Conservation (phyloP, 2,888 invertebrate genomes). For the Amitus sp. region DNA sequence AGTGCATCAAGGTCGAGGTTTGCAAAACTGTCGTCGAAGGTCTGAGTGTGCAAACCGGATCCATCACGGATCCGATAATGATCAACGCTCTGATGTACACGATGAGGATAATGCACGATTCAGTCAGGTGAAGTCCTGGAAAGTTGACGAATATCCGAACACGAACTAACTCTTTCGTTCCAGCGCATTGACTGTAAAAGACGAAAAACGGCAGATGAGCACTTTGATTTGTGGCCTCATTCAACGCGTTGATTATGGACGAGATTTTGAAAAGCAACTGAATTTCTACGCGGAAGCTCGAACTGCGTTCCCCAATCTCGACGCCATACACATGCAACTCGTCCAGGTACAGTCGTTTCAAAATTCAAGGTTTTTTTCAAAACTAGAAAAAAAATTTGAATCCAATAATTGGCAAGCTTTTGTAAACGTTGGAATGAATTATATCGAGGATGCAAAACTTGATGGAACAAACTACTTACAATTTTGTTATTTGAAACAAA, state of each 20-base stretch:
- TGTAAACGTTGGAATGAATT: no score
- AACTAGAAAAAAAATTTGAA: no score
- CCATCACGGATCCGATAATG: constrained; percentile 83
- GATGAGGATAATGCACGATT: constrained; percentile 90
- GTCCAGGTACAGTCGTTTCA: constrained; percentile 74
- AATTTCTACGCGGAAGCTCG: constrained; percentile 94
- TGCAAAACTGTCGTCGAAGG: constrained; percentile 84
- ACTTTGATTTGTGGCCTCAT: constrained; percentile 84
- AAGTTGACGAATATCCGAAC: constrained; percentile 1
- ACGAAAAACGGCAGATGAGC: constrained; percentile 88
- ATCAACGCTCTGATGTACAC: constrained; percentile 90
- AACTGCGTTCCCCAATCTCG: constrained; percentile 89
- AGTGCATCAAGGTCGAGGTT: constrained; percentile 82
- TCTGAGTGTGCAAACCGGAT: constrained; percentile 68
- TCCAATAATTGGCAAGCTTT: no score
- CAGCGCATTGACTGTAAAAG: constrained; percentile 91
- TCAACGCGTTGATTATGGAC: constrained; percentile 81
- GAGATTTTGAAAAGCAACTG: constrained; percentile 90
- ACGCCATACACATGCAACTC: constrained; percentile 84
- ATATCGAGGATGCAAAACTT: no score
- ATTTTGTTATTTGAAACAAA: no score
- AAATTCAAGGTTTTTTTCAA: no score
- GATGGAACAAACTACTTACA: no score
- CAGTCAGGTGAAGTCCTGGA: constrained; percentile 80
- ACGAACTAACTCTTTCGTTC: constrained; percentile 44